A percentile compares a stretch with the other conserved stretches of the same genome.
Evolutionary conservation across 1,140 invertebrate species (phyloP).

Genomic region (Drosophila hydei): DNA sequence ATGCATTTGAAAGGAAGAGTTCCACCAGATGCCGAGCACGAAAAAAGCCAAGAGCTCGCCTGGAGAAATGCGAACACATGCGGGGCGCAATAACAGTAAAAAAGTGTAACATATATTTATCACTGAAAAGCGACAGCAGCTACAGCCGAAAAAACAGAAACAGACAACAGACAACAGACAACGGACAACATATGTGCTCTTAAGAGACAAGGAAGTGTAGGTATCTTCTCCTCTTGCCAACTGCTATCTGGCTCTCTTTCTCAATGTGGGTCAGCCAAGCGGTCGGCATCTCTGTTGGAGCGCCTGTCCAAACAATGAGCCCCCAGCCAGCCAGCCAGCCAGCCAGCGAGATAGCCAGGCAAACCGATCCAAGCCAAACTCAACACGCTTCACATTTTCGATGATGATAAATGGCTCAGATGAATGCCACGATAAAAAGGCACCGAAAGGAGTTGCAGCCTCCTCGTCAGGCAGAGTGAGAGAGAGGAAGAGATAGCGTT

Average conservation of each 20-base stretch:
- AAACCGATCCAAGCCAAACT: slow-evolving; percentile 31
- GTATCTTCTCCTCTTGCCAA: slow-evolving; percentile 11
- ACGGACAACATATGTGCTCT: background rate
- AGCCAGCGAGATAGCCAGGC: background rate
- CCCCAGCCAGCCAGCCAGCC: slow-evolving; percentile 14
- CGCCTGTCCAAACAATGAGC: slow-evolving; percentile 54
- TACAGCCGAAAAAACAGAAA: slow-evolving; percentile 30
- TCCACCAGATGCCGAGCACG: background rate
- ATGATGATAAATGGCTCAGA: slow-evolving; percentile 56
- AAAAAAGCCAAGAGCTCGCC: background rate
- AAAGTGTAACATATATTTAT: slow-evolving; percentile 60
- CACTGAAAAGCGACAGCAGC: slow-evolving; percentile 51
- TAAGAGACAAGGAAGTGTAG: slow-evolving; percentile 26
- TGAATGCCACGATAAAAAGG: slow-evolving; percentile 52
- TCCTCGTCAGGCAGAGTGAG: background rate
- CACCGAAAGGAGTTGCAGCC: slow-evolving; percentile 33
- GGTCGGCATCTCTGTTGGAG: slow-evolving; percentile 46
- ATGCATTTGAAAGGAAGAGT: slow-evolving; percentile 56
- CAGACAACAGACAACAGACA: slow-evolving; percentile 1
- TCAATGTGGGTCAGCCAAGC: slow-evolving; percentile 46
- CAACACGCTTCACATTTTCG: slow-evolving; percentile 57
- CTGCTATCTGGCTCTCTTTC: slow-evolving; percentile 5
- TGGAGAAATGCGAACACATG: slow-evolving; percentile 43
- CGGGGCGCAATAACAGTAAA: slow-evolving; percentile 55
- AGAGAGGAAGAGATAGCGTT: background rate